Evolutionary conservation across 1,140 invertebrate genomes (phyloP).

Genomic region (Aphaenogaster ashmeadi): DNA sequence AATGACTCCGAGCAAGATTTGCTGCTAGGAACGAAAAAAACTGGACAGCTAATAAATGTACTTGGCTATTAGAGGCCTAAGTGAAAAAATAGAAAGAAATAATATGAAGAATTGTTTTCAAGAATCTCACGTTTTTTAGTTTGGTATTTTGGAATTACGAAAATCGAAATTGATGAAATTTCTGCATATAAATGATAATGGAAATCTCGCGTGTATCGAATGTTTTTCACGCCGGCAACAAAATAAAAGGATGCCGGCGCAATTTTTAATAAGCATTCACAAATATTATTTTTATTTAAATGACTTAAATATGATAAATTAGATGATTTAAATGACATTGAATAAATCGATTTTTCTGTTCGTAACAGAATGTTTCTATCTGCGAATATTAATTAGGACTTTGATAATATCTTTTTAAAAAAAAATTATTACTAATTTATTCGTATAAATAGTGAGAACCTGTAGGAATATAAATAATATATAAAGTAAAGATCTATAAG

Average conservation of each 20-base stretch:
- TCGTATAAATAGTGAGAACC: background rate
- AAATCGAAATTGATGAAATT: background rate
- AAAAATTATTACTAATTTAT: background rate
- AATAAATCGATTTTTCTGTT: background rate
- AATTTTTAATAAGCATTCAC: slow-evolving; percentile 9
- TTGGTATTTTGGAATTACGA: background rate
- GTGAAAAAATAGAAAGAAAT: background rate
- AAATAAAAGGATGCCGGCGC: background rate
- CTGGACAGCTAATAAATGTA: background rate
- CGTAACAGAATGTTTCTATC: background rate
- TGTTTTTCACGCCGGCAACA: background rate
- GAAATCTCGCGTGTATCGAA: background rate
- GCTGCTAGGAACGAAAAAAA: slow-evolving; percentile 7
- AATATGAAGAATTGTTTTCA: background rate
- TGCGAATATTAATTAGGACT: background rate
- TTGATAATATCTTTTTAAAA: background rate
- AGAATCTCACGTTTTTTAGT: background rate
- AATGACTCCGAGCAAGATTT: slow-evolving; percentile 11
- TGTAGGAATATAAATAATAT: background rate
- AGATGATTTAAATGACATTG: background rate
- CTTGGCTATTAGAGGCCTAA: background rate
- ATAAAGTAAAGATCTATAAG: background rate
- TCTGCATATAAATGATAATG: background rate
- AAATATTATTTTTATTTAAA: slow-evolving; percentile 11
- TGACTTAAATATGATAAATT: slow-evolving; percentile 8